phyloP scores from a whole-genome alignment of 23 tunicate species.

The Corella eumyota region DNA sequence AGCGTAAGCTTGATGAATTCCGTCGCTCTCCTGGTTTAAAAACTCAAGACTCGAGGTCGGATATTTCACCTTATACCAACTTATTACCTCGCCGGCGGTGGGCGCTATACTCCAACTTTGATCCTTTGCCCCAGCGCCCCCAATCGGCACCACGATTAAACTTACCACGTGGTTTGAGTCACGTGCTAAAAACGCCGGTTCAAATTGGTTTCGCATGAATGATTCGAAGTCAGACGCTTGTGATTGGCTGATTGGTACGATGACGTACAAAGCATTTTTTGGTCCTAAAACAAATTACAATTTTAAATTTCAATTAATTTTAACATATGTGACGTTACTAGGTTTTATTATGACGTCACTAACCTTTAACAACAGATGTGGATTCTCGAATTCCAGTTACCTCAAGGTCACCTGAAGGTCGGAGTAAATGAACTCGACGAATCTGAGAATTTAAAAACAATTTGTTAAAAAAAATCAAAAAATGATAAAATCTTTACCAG shows the following conservation, averaged over 20 bases:
- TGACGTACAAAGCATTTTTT: conserved; percentile 1
- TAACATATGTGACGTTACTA: too few relatives aligned
- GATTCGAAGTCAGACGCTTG: conserved; percentile 35
- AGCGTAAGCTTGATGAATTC: conserved; percentile 11
- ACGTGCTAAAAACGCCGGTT: conserved; percentile 32
- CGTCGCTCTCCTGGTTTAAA: not conserved
- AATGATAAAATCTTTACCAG: too few relatives aligned
- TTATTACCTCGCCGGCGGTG: conserved; percentile 35
- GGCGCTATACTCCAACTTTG: conserved; percentile 25
- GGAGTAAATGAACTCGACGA: conserved; percentile 39
- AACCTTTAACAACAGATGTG: not conserved
- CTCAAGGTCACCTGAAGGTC: conserved; percentile 29
- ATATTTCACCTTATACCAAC: conserved; percentile 38
- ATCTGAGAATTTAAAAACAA: conserved; percentile 4
- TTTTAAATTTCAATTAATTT: not conserved
- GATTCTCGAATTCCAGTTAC: conserved; percentile 2
- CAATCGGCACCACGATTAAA: conserved; percentile 24
- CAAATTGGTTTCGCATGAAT: conserved; percentile 64
- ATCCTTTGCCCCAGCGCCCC: not conserved
- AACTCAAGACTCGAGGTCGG: conserved; percentile 6
- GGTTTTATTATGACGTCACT: too few relatives aligned
- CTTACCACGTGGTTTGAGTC: not conserved
- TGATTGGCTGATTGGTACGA: conserved; percentile 5
- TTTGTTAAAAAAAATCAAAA: not conserved
- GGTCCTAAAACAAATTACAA: conserved; percentile 5